Evolutionary conservation across 2,888 invertebrate genomes (phyloP).

Genomic region (Cyaniris semiargus): DNA sequence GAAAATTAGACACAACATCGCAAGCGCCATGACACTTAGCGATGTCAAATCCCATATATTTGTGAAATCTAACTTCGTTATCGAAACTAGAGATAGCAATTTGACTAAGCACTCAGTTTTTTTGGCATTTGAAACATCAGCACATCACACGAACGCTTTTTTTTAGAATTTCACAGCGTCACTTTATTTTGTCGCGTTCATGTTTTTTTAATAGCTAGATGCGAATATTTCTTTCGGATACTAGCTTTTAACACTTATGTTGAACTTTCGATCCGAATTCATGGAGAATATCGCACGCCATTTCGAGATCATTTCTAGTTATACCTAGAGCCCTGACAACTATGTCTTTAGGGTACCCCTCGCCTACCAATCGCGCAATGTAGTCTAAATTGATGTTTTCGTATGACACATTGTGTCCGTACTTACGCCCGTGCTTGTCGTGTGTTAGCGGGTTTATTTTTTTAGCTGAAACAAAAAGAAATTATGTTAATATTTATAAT

Average conservation of each 20-base stretch:
- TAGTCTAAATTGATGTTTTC: constrained; percentile 96
- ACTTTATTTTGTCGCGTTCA: not conserved
- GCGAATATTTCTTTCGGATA: constrained; percentile 32
- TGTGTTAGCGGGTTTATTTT: constrained; percentile 76
- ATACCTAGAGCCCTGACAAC: constrained; percentile 95
- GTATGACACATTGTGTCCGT: constrained; percentile 83
- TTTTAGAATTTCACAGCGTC: not conserved
- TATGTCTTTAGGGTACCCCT: constrained; percentile 94
- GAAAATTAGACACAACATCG: not conserved
- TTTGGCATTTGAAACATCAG: constrained; percentile 5
- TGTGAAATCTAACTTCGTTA: no score
- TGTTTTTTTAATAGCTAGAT: constrained; percentile 40
- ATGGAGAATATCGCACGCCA: constrained; percentile 96
- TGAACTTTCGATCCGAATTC: constrained; percentile 87
- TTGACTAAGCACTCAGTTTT: no score
- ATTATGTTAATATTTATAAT: no score
- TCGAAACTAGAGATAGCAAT: no score
- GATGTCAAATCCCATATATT: no score
- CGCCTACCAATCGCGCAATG: constrained; percentile 91
- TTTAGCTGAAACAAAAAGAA: constrained; percentile 56
- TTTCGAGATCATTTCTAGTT: constrained; percentile 94
- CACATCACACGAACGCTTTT: constrained; percentile 6
- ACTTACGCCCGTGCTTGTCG: constrained; percentile 73
- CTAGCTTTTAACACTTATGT: constrained; percentile 60
- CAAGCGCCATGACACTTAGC: no score